phyloP scores from a whole-genome alignment of 2,888 invertebrate species.

The Zygothrica quintamaculata region DNA sequence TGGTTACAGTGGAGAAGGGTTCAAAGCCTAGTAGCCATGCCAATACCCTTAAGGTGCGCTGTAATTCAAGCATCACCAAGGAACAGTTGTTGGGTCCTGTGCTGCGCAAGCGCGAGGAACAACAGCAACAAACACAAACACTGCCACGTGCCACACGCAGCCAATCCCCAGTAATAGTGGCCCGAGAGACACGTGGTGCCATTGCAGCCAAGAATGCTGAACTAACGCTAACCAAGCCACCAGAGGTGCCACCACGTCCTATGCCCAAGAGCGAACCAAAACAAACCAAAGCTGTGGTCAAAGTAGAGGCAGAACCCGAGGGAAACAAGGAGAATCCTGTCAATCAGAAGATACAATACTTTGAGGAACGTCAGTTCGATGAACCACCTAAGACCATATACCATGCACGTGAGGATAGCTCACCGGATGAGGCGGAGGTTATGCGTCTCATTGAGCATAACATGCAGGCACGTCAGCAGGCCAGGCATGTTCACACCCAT shows the following conservation, averaged over 20 bases:
- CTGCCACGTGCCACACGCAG: constrained; percentile 83
- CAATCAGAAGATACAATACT: constrained; percentile 90
- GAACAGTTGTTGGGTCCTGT: constrained; percentile 84
- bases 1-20: constrained; percentile 86
- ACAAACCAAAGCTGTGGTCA: constrained; percentile 28
- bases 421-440: constrained; percentile 85
- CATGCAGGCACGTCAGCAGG: constrained; percentile 70
- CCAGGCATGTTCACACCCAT: constrained; percentile 27
- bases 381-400: constrained; percentile 85
- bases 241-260: constrained; percentile 69
- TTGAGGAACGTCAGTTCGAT: constrained; percentile 88
- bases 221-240: constrained; percentile 78
- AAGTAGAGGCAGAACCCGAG: constrained; percentile 15
- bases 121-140: constrained; percentile 86
- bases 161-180: constrained; percentile 84
- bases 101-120: constrained; percentile 75
- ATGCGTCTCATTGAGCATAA: constrained; percentile 85
- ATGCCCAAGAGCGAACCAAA: constrained; percentile 27
- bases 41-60: constrained; percentile 86
- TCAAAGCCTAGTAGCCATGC: constrained; percentile 79
- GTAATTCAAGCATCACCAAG: constrained; percentile 86
- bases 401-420: constrained; percentile 86
- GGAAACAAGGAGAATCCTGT: constrained; percentile 85
- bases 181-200: constrained; percentile 87
- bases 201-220: constrained; percentile 86